Conservation (phyloP, 2,113 vertebrate genomes). For the Ptychochromis oligacanthus region DNA sequence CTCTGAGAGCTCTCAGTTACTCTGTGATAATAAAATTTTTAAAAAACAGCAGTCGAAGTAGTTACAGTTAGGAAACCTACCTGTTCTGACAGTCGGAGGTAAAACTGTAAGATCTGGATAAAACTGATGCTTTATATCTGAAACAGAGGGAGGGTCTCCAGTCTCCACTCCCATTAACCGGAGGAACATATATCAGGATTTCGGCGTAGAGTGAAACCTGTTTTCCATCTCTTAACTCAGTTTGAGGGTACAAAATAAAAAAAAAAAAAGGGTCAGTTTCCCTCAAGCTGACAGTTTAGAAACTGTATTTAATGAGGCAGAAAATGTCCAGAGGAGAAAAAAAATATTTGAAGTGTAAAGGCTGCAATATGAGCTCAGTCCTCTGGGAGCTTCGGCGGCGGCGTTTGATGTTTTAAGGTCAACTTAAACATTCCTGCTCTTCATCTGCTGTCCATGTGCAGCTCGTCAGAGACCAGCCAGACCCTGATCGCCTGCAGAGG, state of each 20-base stretch:
- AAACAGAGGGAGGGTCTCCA: conserved; percentile 1
- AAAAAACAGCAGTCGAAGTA: background rate
- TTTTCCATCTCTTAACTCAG: background rate
- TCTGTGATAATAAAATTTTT: too few species aligned
- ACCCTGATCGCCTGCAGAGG: background rate
- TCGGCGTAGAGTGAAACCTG: background rate
- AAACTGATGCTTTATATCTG: background rate
- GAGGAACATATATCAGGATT: conserved; percentile 2
- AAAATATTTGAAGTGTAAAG: background rate
- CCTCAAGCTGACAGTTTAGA: background rate
- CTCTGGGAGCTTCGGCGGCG: background rate
- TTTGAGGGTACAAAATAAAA: background rate
- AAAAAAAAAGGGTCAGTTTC: background rate
- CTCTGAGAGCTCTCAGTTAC: background rate
- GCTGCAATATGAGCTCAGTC: background rate
- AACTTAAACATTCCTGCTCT: conserved; percentile 56
- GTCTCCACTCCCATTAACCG: background rate
- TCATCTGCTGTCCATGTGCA: conserved; percentile 71
- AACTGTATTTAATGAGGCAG: background rate
- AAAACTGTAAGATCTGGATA: background rate
- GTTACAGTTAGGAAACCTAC: background rate
- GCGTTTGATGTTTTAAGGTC: conserved; percentile 47
- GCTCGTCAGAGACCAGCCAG: background rate
- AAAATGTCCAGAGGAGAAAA: background rate
- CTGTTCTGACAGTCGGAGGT: background rate